Base-by-base conservation (phyloP, 2,797 vertebrate species). In the Anguilla obscura region DNA sequence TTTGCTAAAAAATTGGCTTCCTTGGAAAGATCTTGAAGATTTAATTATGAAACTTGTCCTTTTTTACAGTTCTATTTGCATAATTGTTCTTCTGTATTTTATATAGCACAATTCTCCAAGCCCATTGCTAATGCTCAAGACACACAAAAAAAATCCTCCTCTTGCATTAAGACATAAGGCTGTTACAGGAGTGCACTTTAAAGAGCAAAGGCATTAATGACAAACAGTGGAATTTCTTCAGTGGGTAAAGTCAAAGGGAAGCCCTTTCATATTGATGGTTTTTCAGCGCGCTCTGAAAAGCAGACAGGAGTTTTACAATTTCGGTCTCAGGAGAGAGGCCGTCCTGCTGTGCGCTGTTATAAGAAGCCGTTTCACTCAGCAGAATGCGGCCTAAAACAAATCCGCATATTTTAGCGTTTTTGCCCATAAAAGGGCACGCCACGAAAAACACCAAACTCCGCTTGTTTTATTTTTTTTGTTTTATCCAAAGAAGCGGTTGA, bases 401-500 rank as follows among this genome's bases (percentile, higher is more conserved):
- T 69, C 63, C 45, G 24, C 18, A n/a, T n/a, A 82, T 48, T 82
- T 79, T 2, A 50, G 1, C 45, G 16, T 82, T 82, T 50, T 6
- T 82, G 79, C 45, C 79, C 79, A 10, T 50, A 50, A 50, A 82
- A 82, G 79, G 79, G 6, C 79, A 27, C 1, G 36, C 36, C 40
- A 74, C 3, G 1, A 1, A 9, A 69, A 1, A 50, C 45, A 24
- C 45, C 76, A 45, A 80, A 48, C 21, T 45, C 14, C 0, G 18
- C 45, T 82, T 24, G 7, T 10, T 82, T 50, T 5, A n/a, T 2
- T 21, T 40, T 36, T 36, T 45, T 45, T 58, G 56, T 58, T 80
- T 80, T 80, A 48, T 48, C 18, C 40, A 80, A 80, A 48, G 76
- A 80, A 48, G 76, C 76, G 12, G 45, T 50, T 50, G 76, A 80